Percentiles rank a stretch among this genome's conserved stretches.
These are phyloP conservation scores for Oeneis ivallda DNA, from an alignment of 2,888 invertebrate genomes.

Conservation along the genomic window DNA sequence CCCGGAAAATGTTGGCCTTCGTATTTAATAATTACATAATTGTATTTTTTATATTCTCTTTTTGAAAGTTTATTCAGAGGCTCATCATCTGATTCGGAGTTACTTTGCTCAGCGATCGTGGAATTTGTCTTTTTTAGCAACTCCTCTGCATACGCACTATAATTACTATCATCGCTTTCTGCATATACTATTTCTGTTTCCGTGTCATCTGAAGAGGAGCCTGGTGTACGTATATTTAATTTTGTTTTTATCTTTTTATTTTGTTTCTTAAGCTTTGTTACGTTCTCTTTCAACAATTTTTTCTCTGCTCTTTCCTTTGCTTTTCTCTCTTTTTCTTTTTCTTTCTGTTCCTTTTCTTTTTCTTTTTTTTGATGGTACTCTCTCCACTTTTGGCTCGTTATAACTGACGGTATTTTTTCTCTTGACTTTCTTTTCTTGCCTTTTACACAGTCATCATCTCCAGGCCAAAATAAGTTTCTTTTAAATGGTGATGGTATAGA, in stretches of 20 bases:
- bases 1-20: neutral
- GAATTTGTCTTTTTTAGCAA: too few species aligned
- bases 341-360: conserved; percentile 3
- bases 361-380: neutral
- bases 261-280: neutral
- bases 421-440: neutral
- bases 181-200: too few species aligned
- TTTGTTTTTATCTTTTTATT: neutral
- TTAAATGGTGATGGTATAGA: neutral
- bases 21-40: neutral
- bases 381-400: neutral
- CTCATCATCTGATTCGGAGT: neutral
- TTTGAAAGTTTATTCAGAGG: neutral
- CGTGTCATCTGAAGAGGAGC: too few species aligned
- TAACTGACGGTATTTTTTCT: neutral
- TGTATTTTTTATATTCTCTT: neutral
- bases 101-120: too few species aligned
- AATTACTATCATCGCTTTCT: too few species aligned
- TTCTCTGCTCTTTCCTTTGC: conserved; percentile 5
- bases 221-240: too few species aligned
- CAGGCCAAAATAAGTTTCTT: neutral
- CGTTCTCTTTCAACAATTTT: neutral
- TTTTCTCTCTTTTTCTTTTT: neutral
- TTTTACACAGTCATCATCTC: too few species aligned
- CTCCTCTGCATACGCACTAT: too few species aligned